A percentile compares a stretch with the other conserved stretches of the same genome.
These are phyloP conservation scores for Dicrurus megarhynchus DNA, from an alignment of 2,113 vertebrate species.

Conservation along the genomic window DNA sequence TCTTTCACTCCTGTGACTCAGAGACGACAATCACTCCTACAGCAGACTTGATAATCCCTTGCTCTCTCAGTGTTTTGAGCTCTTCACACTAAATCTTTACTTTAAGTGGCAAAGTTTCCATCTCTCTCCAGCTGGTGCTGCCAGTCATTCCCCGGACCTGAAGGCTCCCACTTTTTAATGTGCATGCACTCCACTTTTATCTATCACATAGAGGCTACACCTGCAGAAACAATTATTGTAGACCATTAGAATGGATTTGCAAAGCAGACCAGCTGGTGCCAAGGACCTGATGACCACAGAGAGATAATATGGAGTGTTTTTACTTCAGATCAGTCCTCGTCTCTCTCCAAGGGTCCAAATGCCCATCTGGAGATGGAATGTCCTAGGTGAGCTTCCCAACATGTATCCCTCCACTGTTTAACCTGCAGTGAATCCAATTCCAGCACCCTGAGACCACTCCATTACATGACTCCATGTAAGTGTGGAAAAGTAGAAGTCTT, in stretches of 20 bases:
- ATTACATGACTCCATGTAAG: neutral
- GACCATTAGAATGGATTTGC: neutral
- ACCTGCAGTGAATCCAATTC: neutral
- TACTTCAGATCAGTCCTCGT: neutral
- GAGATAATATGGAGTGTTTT: neutral
- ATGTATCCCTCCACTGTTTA: neutral
- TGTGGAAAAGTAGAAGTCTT: neutral
- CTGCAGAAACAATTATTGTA: neutral
- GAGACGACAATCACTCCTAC: neutral
- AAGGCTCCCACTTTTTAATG: neutral
- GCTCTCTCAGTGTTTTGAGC: neutral
- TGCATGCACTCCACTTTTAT: neutral
- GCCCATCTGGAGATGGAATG: neutral
- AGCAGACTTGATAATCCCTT: neutral
- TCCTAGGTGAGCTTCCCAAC: neutral
- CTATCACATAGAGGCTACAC: neutral
- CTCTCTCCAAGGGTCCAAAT: neutral
- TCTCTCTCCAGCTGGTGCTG: neutral
- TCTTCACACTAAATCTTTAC: neutral
- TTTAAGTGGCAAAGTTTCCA: neutral
- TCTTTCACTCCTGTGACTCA: neutral
- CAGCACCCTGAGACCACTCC: neutral
- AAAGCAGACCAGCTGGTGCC: neutral
- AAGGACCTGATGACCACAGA: neutral
- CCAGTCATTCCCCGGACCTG: neutral